Conservation (phyloP, 2,113 vertebrate genomes). For the Diphyllodes magnificus region DNA sequence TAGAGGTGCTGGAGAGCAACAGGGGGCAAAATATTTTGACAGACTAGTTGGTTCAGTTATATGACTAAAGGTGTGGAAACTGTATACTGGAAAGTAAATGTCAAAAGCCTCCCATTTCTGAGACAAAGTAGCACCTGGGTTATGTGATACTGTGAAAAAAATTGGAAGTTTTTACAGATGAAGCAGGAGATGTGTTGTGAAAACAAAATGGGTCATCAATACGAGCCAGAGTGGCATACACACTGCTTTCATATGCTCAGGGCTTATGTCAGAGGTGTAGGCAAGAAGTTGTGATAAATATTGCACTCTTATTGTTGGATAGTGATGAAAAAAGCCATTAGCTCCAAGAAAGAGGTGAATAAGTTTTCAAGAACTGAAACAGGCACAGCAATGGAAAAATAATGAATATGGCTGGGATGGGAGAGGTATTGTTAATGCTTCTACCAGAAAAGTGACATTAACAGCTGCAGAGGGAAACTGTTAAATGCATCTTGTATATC, state of each 20-base stretch:
- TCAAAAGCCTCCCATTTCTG: background rate
- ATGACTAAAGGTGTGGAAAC: background rate
- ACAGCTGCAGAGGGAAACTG: background rate
- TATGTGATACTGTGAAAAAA: background rate
- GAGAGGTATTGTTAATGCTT: background rate
- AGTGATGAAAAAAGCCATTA: background rate
- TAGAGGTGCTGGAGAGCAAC: background rate
- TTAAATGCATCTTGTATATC: background rate
- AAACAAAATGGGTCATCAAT: background rate
- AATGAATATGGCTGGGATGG: background rate
- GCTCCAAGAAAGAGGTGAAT: background rate
- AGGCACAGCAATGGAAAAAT: background rate
- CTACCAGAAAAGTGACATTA: background rate
- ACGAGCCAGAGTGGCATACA: background rate
- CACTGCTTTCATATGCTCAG: background rate
- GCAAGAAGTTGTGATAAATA: background rate
- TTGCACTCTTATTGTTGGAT: background rate
- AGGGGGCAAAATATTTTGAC: conserved; percentile 6
- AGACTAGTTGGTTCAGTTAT: background rate
- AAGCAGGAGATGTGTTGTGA: background rate
- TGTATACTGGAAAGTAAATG: background rate
- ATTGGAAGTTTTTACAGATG: background rate
- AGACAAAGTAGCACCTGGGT: conserved; percentile 4
- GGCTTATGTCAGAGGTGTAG: background rate
- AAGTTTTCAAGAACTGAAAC: background rate